phyloP scores from a whole-genome alignment of 2,113 vertebrate genomes.

The Antigone vipio region DNA sequence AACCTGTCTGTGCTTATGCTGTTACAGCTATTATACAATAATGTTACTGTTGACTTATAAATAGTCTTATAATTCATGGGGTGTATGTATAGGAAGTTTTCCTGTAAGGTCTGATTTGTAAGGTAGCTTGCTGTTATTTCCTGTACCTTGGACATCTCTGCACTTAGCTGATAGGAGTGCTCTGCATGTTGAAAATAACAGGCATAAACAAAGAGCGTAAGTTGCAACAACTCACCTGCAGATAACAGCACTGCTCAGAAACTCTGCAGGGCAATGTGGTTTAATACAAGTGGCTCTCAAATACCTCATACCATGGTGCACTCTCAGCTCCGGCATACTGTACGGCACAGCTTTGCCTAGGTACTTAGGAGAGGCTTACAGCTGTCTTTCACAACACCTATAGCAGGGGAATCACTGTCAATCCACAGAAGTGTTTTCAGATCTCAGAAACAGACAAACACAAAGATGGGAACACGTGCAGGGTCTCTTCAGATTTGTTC shows the following conservation, averaged over 20 bases:
- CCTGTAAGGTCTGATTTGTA: not conserved
- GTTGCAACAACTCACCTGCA: not conserved
- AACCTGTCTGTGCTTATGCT: not conserved
- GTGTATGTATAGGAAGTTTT: not conserved
- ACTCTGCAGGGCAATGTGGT: not conserved
- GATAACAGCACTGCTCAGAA: not conserved
- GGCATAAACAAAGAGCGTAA: not conserved
- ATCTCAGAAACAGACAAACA: not conserved
- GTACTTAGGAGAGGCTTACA: not conserved
- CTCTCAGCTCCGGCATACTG: not conserved
- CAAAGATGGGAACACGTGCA: not conserved
- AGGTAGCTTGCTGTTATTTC: not conserved
- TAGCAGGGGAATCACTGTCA: not conserved
- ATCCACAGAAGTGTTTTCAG: not conserved
- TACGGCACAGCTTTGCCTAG: not conserved
- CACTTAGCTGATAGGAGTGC: not conserved
- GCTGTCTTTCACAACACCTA: not conserved
- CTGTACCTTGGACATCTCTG: not conserved
- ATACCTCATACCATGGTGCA: rapidly evolving
- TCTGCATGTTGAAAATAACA: not conserved
- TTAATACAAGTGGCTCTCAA: not conserved
- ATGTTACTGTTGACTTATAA: not conserved
- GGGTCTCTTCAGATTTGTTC: not conserved
- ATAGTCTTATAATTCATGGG: not conserved
- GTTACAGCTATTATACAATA: not conserved